Base-by-base conservation (phyloP, 1,140 invertebrate genomes). In the Homalodisca vitripennis region DNA sequence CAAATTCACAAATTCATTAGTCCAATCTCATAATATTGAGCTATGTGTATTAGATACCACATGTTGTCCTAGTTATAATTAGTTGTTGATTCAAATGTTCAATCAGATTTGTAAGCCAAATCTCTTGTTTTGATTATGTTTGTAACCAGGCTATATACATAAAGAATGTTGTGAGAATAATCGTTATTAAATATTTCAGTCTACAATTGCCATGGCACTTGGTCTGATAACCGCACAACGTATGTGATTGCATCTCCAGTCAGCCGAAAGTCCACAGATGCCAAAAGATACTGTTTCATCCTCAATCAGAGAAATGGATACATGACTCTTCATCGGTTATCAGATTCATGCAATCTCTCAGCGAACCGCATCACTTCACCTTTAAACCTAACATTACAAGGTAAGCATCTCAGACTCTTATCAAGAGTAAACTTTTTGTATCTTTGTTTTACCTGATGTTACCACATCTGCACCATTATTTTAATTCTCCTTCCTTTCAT, bases 131-230 rank as follows among this genome's bases (percentile, higher is more conserved):
- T n/a, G n/a, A n/a, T n/a, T n/a, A n/a, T n/a, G n/a, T n/a, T n/a
- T n/a, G n/a, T n/a, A n/a, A n/a, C n/a, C n/a, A n/a, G n/a, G n/a
- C n/a, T n/a, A n/a, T n/a, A n/a, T n/a, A n/a, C n/a, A n/a, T n/a
- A n/a, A n/a, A n/a, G n/a, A n/a, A n/a, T n/a, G n/a, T n/a, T n/a
- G n/a, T n/a, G n/a, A n/a, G n/a, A n/a, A n/a, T n/a, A n/a, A n/a
- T n/a, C n/a, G n/a, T n/a, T n/a, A n/a, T n/a, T n/a, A n/a, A n/a
- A n/a, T n/a, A n/a, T n/a, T n/a, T n/a, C 78, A 89, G 88, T 82
- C 31, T 89, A 88, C 77, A 82, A 81, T 2, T 89, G 88, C 75
- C 87, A 88, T 74, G 88, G 87, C 32, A 84, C 81, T 62, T 89
- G 88, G 88, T 79, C 85, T 71, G 87, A 88, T 70, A 86, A 88